Percentiles rank a stretch among this genome's conserved stretches.
Evolutionary conservation across 2,113 vertebrate species (phyloP).

Genomic region (Tetrao urogallus): DNA sequence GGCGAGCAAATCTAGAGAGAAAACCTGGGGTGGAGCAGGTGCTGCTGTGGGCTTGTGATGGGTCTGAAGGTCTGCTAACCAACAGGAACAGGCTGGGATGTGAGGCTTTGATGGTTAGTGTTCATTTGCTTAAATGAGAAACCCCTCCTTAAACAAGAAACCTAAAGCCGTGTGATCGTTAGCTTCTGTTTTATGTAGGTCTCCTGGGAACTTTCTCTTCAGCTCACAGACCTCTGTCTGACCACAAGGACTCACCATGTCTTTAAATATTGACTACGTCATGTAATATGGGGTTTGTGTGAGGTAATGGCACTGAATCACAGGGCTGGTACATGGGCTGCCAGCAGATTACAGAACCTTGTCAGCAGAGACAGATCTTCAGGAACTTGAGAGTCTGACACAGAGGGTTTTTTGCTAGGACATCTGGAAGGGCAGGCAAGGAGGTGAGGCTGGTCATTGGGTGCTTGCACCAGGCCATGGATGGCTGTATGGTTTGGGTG

Average conservation of each 20-base stretch:
- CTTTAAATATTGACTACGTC: not conserved
- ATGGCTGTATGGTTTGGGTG: accelerated
- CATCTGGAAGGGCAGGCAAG: not conserved
- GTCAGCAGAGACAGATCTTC: not conserved
- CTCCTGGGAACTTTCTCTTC: not conserved
- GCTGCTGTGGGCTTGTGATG: not conserved
- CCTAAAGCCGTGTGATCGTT: not conserved
- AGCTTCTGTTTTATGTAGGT: not conserved
- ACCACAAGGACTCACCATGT: not conserved
- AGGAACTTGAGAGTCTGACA: not conserved
- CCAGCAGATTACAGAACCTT: not conserved
- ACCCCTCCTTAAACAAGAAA: not conserved
- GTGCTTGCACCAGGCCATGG: not conserved
- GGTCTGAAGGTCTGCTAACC: not conserved
- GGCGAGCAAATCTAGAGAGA: accelerated
- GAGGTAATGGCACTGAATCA: not conserved
- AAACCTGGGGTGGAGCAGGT: not conserved
- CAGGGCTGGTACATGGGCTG: not conserved
- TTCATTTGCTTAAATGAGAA: not conserved
- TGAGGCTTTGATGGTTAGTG: not conserved
- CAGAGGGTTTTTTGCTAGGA: not conserved
- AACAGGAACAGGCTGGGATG: not conserved
- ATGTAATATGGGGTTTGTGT: not conserved
- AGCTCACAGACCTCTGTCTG: not conserved
- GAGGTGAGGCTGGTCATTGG: accelerated